These are phyloP conservation scores for Pseudomyrmex gracilis DNA, from an alignment of 1,140 invertebrate species.

Conservation along the genomic window DNA sequence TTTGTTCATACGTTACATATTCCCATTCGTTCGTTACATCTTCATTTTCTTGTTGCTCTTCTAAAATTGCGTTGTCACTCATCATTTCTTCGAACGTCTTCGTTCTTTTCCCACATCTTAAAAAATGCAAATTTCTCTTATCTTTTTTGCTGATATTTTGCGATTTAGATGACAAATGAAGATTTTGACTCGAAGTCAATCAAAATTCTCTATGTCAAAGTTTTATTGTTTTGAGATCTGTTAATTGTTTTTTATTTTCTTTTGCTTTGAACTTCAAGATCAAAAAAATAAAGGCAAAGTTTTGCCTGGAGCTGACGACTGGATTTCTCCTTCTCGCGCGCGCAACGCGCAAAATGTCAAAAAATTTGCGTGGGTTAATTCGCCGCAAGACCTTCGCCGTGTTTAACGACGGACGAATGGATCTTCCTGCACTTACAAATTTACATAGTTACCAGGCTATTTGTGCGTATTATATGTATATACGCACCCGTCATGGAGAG, in stretches of 20 bases:
- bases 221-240: neutral
- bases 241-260: neutral
- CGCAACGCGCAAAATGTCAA: slow-evolving; percentile 11
- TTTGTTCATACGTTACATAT: neutral
- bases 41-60: neutral
- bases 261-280: too few species aligned
- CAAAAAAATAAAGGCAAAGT: neutral
- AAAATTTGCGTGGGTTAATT: slow-evolving; percentile 65
- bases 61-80: neutral
- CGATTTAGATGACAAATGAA: neutral
- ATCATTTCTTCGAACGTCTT: slow-evolving; percentile 13
- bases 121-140: slow-evolving; percentile 9
- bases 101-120: neutral
- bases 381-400: slow-evolving; percentile 70
- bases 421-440: slow-evolving; percentile 81
- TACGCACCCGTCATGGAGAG: slow-evolving; percentile 30
- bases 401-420: slow-evolving; percentile 78
- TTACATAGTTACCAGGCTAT: slow-evolving; percentile 77
- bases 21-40: too few species aligned
- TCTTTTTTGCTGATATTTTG: neutral
- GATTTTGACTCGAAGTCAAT: neutral
- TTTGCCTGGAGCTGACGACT: neutral
- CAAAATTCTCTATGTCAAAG: neutral
- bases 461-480: slow-evolving; percentile 55
- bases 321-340: neutral